Evolutionary conservation across 2,888 invertebrate genomes (phyloP).

Genomic region (Pediacus dermestoides): DNA sequence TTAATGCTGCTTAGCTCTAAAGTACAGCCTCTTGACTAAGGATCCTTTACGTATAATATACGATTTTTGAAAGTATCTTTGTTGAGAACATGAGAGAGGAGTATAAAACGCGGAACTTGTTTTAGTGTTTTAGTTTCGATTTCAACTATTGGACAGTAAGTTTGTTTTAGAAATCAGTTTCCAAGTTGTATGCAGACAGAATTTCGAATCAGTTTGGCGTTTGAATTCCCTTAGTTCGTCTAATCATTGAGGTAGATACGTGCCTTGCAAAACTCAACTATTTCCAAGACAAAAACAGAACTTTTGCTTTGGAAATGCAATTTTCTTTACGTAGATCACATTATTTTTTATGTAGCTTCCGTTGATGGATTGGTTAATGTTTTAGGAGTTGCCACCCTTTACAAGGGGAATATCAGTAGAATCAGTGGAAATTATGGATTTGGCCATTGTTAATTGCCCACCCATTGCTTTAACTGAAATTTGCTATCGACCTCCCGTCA

Average conservation of each 20-base stretch:
- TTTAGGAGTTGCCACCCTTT: too few species aligned
- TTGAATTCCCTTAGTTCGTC: conserved; percentile 37
- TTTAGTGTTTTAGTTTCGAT: conserved; percentile 13
- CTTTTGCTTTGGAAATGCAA: too few species aligned
- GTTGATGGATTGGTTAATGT: too few species aligned
- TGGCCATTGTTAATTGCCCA: conserved; percentile 5
- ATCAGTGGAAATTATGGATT: background rate
- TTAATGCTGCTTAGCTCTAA: too few species aligned
- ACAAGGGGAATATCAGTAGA: conserved; percentile 2
- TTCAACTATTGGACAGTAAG: conserved; percentile 28
- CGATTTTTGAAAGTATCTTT: too few species aligned
- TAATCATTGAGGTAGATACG: conserved; percentile 39
- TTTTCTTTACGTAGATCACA: too few species aligned
- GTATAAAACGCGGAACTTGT: too few species aligned
- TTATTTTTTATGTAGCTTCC: too few species aligned
- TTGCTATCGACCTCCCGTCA: conserved; percentile 17
- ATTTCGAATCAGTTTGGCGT: conserved; percentile 37
- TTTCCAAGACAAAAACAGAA: conserved; percentile 1
- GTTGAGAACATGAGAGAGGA: too few species aligned
- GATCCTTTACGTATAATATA: too few species aligned
- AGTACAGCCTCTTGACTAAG: too few species aligned
- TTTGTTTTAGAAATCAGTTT: conserved; percentile 43
- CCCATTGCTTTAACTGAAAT: conserved; percentile 3
- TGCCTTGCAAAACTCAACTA: conserved; percentile 33
- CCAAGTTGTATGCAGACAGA: conserved; percentile 32